These are phyloP conservation scores for Crocuta crocuta DNA, from an alignment of 2,113 vertebrate species.

Conservation along the genomic window DNA sequence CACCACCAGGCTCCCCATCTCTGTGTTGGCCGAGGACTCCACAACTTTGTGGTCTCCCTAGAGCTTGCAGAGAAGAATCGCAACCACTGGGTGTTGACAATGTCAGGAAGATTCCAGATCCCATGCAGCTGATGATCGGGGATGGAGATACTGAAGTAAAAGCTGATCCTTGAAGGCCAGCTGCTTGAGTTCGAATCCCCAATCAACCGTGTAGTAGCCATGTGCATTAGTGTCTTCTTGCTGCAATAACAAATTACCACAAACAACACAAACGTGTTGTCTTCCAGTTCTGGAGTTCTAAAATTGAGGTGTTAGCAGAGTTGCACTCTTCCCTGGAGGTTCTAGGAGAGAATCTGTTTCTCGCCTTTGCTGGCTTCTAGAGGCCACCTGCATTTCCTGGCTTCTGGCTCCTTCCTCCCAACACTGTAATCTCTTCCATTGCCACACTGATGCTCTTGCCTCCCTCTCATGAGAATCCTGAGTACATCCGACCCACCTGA, in stretches of 20 bases:
- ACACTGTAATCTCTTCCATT: not conserved
- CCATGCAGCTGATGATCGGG: not conserved
- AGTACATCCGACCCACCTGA: not conserved
- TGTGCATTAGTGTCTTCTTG: not conserved
- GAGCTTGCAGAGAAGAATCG: not conserved
- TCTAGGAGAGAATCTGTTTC: not conserved
- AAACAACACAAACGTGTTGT: not conserved
- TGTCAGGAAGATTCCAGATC: not conserved
- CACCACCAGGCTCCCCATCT: not conserved
- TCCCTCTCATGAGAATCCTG: not conserved
- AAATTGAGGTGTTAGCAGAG: not conserved
- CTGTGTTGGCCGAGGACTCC: not conserved
- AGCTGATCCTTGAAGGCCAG: not conserved
- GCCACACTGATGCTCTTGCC: not conserved
- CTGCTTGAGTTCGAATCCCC: not conserved
- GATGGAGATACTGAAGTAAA: not conserved
- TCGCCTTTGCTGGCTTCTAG: not conserved
- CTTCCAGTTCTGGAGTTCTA: not conserved
- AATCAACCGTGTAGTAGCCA: fast-evolving
- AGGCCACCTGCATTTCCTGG: not conserved
- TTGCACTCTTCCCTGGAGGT: not conserved
- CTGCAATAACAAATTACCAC: not conserved
- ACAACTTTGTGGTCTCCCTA: not conserved
- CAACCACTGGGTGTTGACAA: not conserved
- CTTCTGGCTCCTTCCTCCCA: not conserved